Percentiles rank a stretch among this genome's conserved stretches.
These are phyloP conservation scores for Drosophila greeni DNA, from an alignment of 2,888 invertebrate genomes.

Conservation along the genomic window DNA sequence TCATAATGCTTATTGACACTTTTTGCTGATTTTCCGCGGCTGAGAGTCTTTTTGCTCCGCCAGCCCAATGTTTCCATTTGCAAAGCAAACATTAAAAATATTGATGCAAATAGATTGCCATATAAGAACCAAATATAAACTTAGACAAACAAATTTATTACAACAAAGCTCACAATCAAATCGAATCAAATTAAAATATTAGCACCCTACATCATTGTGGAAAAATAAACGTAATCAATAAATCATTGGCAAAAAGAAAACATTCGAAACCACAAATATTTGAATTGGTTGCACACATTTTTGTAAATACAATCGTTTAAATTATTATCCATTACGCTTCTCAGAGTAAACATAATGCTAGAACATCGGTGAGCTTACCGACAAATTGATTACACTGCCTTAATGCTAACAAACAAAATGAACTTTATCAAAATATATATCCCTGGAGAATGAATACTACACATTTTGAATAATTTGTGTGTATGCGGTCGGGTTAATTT, in stretches of 20 bases:
- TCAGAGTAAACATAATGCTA: conserved; percentile 20
- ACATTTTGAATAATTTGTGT: conserved; percentile 16
- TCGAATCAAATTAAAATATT: not conserved
- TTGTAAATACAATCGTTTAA: conserved; percentile 3
- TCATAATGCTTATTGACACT: conserved; percentile 53
- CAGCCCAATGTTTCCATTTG: conserved; percentile 22
- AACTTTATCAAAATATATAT: conserved; percentile 4
- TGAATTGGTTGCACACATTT: not conserved
- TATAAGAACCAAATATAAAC: not conserved
- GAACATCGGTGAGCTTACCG: conserved; percentile 6
- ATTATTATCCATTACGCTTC: conserved; percentile 22
- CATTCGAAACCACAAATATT: not conserved
- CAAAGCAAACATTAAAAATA: conserved; percentile 7
- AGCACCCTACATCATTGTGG: not conserved
- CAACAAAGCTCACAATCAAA: not conserved
- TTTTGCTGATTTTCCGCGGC: conserved; percentile 23
- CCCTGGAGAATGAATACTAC: conserved; percentile 1
- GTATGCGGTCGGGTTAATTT: conserved; percentile 52
- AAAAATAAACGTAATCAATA: conserved; percentile 2
- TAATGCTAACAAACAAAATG: not conserved
- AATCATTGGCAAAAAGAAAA: not conserved
- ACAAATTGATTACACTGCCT: conserved; percentile 20
- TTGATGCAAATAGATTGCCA: not conserved
- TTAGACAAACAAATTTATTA: conserved; percentile 1
- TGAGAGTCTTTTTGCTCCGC: not conserved